These are phyloP conservation scores for Hedya salicella DNA, from an alignment of 2,888 invertebrate species.

Conservation along the genomic window DNA sequence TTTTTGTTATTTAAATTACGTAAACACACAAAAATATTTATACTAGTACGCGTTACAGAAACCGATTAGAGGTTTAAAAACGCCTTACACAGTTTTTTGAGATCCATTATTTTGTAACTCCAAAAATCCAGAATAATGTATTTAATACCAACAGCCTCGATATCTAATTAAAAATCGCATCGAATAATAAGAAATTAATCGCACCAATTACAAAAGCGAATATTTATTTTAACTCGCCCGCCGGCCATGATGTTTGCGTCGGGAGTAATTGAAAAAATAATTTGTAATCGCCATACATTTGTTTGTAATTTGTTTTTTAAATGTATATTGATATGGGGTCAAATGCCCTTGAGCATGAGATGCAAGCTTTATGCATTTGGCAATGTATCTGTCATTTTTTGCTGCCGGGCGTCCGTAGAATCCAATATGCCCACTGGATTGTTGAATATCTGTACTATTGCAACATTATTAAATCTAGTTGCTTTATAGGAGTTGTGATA, in stretches of 20 bases:
- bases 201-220: conserved; percentile 42
- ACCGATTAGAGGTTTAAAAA: no score
- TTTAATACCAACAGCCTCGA: conserved; percentile 5
- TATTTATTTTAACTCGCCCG: conserved; percentile 41
- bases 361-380: conserved; percentile 4
- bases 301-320: conserved; percentile 43
- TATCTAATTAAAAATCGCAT: conserved; percentile 41
- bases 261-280: conserved; percentile 42
- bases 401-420: neutral
- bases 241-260: conserved; percentile 32
- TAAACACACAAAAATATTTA: no score
- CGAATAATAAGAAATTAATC: conserved; percentile 42
- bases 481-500: no score
- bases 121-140: neutral
- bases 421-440: neutral
- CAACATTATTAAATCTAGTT: no score
- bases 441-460: no score
- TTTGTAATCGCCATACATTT: conserved; percentile 39
- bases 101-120: no score
- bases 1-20: no score
- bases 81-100: no score
- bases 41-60: no score
- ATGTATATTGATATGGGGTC: conserved; percentile 42
- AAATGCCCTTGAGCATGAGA: conserved; percentile 29
- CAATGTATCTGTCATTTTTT: neutral